phyloP scores from a whole-genome alignment of 2,113 vertebrate species.

The Lynx canadensis region DNA sequence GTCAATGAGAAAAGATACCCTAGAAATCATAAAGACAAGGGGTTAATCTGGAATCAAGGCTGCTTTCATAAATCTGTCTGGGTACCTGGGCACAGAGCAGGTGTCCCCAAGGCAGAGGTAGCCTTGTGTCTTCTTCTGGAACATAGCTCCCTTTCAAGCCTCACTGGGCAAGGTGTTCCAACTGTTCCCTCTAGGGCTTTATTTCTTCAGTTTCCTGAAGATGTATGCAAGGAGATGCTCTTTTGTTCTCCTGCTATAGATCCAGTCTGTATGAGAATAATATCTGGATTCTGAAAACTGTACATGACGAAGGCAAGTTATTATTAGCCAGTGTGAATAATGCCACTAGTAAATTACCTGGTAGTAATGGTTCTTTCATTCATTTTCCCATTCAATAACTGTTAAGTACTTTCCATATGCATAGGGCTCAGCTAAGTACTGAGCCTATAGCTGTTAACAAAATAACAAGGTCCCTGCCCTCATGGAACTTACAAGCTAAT shows the following conservation, averaged over 20 bases:
- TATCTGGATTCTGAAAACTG: not conserved
- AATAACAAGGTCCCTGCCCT: not conserved
- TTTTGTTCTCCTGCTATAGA: not conserved
- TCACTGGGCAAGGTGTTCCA: not conserved
- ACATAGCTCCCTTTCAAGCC: not conserved
- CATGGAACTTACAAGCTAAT: not conserved
- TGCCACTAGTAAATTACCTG: not conserved
- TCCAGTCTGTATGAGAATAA: not conserved
- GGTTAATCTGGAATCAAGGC: not conserved
- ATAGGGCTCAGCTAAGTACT: not conserved
- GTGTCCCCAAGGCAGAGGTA: not conserved
- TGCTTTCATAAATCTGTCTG: not conserved
- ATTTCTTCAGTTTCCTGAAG: conserved; percentile 10
- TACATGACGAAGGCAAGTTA: not conserved
- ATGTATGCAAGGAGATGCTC: not conserved
- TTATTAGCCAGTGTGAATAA: not conserved
- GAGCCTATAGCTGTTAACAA: not conserved
- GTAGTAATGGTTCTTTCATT: not conserved
- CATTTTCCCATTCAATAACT: not conserved
- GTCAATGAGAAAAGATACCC: not conserved
- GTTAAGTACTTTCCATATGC: not conserved
- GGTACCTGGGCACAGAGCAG: not conserved
- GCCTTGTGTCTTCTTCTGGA: not conserved
- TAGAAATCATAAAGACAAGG: not conserved
- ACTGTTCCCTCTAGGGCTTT: not conserved